phyloP scores from a whole-genome alignment of 2,797 vertebrate species.

The Peromyscus eremicus region DNA sequence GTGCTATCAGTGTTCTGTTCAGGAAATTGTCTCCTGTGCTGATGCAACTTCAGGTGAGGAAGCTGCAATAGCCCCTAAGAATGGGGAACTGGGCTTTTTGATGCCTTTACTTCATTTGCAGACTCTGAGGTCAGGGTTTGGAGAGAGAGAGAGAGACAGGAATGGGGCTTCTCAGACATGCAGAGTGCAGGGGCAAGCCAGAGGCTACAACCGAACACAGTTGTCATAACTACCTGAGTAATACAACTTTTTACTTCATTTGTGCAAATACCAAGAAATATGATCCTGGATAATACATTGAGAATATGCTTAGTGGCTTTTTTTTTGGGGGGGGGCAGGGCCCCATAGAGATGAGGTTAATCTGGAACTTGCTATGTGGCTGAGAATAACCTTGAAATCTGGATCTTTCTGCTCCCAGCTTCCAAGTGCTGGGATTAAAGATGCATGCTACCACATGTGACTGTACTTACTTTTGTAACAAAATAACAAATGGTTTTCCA shows the following conservation, averaged over 20 bases:
- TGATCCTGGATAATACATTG: neutral
- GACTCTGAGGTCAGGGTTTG: too few species aligned
- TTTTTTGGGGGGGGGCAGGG: too few species aligned
- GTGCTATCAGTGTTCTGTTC: neutral
- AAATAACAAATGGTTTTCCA: neutral
- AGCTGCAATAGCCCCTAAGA: too few species aligned
- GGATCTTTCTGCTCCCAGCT: neutral
- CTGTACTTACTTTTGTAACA: neutral
- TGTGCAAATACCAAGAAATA: neutral
- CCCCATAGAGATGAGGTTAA: neutral
- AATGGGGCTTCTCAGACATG: too few species aligned
- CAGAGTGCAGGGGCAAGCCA: too few species aligned
- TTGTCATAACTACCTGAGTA: neutral
- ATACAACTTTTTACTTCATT: neutral
- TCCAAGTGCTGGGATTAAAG: neutral
- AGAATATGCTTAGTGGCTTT: neutral
- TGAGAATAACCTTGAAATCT: neutral
- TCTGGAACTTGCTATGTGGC: neutral
- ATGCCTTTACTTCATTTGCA: too few species aligned
- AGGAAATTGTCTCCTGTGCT: neutral
- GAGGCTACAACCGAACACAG: neutral
- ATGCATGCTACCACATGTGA: neutral
- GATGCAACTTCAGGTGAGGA: too few species aligned
- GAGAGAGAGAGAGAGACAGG: too few species aligned
- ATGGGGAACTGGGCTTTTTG: too few species aligned